phyloP scores from a whole-genome alignment of 2,797 vertebrate genomes.

The Dendrocincla tyrannina region DNA sequence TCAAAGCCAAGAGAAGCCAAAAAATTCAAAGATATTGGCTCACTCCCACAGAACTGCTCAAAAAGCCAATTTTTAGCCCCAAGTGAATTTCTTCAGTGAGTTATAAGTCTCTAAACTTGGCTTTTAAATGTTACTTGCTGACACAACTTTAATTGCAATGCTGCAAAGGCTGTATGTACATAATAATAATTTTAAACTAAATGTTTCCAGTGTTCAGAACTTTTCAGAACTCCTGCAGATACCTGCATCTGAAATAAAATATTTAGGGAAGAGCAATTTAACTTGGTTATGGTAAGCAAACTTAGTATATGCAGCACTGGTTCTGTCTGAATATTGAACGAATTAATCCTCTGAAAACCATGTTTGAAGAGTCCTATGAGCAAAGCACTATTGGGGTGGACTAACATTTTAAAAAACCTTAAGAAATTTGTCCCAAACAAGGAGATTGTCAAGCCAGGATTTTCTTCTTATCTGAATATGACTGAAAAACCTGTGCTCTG shows the following conservation, averaged over 20 bases:
- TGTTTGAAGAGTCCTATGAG: neutral
- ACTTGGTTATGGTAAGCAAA: neutral
- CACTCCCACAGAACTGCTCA: slow-evolving; percentile 38
- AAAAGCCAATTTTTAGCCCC: slow-evolving; percentile 51
- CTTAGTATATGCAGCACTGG: neutral
- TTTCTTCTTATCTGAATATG: neutral
- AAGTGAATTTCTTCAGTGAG: slow-evolving; percentile 9
- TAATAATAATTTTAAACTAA: neutral
- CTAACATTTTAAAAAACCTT: neutral
- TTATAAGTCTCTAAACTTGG: slow-evolving; percentile 19
- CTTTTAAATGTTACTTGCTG: slow-evolving; percentile 42
- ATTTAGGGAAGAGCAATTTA: neutral
- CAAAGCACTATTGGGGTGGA: neutral
- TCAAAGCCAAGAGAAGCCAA: slow-evolving; percentile 44
- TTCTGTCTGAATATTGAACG: neutral
- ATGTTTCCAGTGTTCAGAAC: neutral
- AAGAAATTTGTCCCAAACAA: neutral
- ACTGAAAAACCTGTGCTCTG: neutral
- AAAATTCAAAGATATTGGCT: slow-evolving; percentile 40
- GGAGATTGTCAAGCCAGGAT: neutral
- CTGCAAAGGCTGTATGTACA: neutral
- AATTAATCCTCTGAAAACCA: neutral
- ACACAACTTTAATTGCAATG: slow-evolving; percentile 31
- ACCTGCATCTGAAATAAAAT: neutral
- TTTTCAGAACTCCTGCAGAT: neutral